phyloP scores from a whole-genome alignment of 2,888 invertebrate species.

The Macrostomum cliftonense region DNA sequence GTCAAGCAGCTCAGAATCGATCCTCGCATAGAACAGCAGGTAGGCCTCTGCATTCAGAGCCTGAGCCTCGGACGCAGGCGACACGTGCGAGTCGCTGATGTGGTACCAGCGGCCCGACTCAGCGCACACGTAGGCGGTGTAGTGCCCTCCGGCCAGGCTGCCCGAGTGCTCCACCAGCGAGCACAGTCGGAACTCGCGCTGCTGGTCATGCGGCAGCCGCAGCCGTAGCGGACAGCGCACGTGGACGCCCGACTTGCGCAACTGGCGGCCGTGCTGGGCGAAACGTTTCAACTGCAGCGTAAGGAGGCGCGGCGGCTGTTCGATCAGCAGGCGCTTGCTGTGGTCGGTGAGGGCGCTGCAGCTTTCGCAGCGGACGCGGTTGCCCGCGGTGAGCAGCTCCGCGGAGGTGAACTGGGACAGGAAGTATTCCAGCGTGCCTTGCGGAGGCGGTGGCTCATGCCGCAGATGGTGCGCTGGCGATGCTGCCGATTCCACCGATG shows the following conservation, averaged over 20 bases:
- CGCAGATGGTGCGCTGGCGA: constrained; percentile 39
- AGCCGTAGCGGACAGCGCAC: constrained; percentile 67
- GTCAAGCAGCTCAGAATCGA: constrained; percentile 41
- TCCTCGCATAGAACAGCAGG: constrained; percentile 81
- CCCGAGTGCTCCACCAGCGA: constrained; percentile 89
- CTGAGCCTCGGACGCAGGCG: constrained; percentile 54
- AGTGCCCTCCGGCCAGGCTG: constrained; percentile 67
- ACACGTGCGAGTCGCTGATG: constrained; percentile 71
- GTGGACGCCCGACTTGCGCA: constrained; percentile 62
- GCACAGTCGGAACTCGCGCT: constrained; percentile 66
- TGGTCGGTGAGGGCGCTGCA: constrained; percentile 48
- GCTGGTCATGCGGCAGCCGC: constrained; percentile 59
- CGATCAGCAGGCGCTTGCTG: constrained; percentile 48
- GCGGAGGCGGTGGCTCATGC: constrained; percentile 40
- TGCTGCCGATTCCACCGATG: constrained; percentile 12
- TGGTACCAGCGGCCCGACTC: constrained; percentile 66
- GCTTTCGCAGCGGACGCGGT: constrained; percentile 74
- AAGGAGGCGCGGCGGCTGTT: constrained; percentile 72
- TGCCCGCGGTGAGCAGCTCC: constrained; percentile 71
- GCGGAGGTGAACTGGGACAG: constrained; percentile 74
- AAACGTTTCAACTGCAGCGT: constrained; percentile 88
- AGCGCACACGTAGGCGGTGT: constrained; percentile 82
- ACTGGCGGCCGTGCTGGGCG: constrained; percentile 42
- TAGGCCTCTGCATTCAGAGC: constrained; percentile 77
- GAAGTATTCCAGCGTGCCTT: constrained; percentile 54